These are phyloP conservation scores for Eulacestoma nigropectus DNA, from an alignment of 2,113 vertebrate genomes.

Conservation along the genomic window DNA sequence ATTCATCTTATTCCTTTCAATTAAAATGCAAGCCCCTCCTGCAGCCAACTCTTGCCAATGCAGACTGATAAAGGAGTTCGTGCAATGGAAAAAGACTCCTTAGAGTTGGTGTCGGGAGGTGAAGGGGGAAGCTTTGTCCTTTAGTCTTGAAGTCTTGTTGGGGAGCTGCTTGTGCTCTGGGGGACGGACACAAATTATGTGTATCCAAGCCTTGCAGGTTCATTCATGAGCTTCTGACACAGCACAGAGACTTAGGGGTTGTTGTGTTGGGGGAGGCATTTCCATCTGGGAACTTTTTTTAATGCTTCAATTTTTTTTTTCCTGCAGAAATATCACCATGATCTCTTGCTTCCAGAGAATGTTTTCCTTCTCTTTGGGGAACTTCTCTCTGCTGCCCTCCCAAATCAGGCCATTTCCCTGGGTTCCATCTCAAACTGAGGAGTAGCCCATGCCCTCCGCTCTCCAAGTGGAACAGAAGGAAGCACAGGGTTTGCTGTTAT, in stretches of 20 bases:
- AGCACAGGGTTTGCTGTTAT: neutral
- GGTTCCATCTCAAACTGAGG: neutral
- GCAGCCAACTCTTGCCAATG: too few relatives aligned
- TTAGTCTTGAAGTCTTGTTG: neutral
- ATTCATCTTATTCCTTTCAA: too few relatives aligned
- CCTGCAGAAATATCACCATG: neutral
- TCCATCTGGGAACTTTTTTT: neutral
- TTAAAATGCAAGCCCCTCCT: too few relatives aligned
- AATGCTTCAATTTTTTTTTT: neutral
- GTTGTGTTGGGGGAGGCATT: neutral
- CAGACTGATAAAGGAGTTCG: too few relatives aligned
- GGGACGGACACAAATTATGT: rapidly evolving
- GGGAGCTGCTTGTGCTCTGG: neutral
- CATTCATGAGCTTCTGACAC: neutral
- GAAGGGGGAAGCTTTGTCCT: neutral
- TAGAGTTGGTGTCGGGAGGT: neutral
- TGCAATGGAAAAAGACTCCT: neutral
- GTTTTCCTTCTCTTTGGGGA: neutral
- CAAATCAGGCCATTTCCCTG: neutral
- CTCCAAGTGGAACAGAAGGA: neutral
- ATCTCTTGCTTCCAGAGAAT: neutral
- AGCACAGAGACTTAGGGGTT: neutral
- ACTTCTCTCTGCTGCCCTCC: neutral
- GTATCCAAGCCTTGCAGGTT: neutral
- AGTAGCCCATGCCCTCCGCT: rapidly evolving